Conservation (phyloP, 1,140 invertebrate species). For the Bathynomus jamesi region DNA sequence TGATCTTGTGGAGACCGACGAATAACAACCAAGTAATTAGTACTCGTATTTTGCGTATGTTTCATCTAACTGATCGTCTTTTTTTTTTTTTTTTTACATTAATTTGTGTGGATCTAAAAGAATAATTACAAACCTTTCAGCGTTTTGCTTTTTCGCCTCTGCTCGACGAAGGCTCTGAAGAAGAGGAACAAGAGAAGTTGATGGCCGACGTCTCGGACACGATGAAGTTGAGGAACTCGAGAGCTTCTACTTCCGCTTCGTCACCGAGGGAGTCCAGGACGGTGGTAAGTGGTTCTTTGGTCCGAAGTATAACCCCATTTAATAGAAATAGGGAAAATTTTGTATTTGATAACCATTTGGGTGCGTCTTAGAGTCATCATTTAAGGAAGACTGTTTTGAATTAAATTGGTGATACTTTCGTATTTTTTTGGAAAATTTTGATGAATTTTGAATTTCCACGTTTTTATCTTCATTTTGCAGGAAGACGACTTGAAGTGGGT, state of each 20-base stretch:
- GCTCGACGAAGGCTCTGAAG: conserved; percentile 72
- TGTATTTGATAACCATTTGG: not conserved
- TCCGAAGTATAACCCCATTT: not conserved
- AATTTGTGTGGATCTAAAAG: not conserved
- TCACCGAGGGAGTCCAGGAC: conserved; percentile 4
- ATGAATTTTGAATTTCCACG: not conserved
- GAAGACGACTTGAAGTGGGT: conserved; percentile 54
- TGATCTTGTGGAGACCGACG: conserved; percentile 87
- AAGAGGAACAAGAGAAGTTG: conserved; percentile 68
- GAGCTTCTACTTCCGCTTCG: conserved; percentile 38
- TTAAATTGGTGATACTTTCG: too few species aligned
- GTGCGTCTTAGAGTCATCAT: too few species aligned
- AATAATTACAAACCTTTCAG: not conserved
- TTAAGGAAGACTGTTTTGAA: too few species aligned
- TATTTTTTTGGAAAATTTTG: too few species aligned
- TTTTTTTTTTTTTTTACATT: not conserved
- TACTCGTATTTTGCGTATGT: not conserved
- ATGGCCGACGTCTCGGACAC: conserved; percentile 64
- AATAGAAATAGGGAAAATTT: not conserved
- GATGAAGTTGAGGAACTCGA: conserved; percentile 65
- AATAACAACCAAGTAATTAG: conserved; percentile 76
- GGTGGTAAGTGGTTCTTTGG: conserved; percentile 3
- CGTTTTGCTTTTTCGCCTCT: conserved; percentile 72
- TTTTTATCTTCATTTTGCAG: conserved; percentile 1
- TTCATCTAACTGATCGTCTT: not conserved